Evolutionary conservation across 1,140 invertebrate genomes (phyloP).

Genomic region (Apis florea): DNA sequence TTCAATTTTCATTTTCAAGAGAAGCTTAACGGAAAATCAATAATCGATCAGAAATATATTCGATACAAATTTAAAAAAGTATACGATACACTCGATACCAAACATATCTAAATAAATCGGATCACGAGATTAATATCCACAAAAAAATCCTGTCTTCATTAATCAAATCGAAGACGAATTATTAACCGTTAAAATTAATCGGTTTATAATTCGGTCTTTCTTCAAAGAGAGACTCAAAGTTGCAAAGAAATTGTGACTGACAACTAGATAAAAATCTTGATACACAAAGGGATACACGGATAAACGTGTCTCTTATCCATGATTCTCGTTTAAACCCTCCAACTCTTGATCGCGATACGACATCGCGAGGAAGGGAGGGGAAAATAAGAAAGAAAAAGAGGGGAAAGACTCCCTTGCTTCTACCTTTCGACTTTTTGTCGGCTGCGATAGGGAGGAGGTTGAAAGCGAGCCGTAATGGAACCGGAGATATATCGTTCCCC

Average conservation of each 20-base stretch:
- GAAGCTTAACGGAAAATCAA: too few species aligned
- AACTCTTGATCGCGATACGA: constrained; percentile 19
- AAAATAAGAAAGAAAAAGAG: too few species aligned
- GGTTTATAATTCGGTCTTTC: constrained; percentile 40
- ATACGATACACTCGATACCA: background rate
- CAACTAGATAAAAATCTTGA: constrained; percentile 40
- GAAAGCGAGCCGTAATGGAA: constrained; percentile 54
- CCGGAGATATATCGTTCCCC: constrained; percentile 56
- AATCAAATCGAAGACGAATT: constrained; percentile 57
- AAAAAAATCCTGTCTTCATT: constrained; percentile 51
- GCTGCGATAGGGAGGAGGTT: constrained; percentile 14
- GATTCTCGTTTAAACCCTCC: constrained; percentile 19
- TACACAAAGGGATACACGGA: constrained; percentile 28
- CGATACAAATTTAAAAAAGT: too few species aligned
- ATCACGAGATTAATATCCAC: constrained; percentile 54
- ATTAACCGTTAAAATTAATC: constrained; percentile 49
- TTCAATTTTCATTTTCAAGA: too few species aligned
- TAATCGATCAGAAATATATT: too few species aligned
- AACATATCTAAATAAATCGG: background rate
- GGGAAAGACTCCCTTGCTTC: background rate
- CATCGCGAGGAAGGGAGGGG: background rate
- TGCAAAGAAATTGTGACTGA: constrained; percentile 46
- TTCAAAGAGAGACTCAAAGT: constrained; percentile 50
- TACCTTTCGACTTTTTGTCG: constrained; percentile 1
- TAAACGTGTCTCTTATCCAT: constrained; percentile 20